Evolutionary conservation across 1,140 invertebrate species (phyloP), one percentile per base, ranked within the genome.

Genomic region (Brachionus sp.): DNA sequence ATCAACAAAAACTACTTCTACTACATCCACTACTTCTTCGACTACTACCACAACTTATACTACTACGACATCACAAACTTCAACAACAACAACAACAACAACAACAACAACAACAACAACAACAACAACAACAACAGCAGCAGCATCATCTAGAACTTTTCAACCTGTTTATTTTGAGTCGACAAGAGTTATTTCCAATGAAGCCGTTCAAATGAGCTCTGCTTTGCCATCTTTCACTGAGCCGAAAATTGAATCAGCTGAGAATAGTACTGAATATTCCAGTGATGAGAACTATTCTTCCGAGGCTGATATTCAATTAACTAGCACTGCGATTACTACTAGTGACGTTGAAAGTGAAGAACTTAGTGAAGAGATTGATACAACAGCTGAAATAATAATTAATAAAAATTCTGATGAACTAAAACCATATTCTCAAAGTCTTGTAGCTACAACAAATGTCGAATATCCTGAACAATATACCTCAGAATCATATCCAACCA

Each of bases 361-460:
- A 12, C 12, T 37, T 12, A 37, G 33, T 25, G 66, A 70, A 39
- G 66, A 70, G 16, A 16, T 70, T 1, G 66, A 70, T 7, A 70
- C 66, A 19, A 70, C 66, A 39, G 66, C 66, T 23, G 66, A 70
- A 70, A 70, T 70, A 37, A 70, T 70, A 70, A 37, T 70, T 7
- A 70, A 70, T 9, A 70, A 19, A 70, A 70, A 39, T 70, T 70
- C 66, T 6, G 35, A 70, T 5, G 66, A 70, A 23, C 39, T 70
- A 39, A 70, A 70, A 42, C 35, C 66, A 3, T 37, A 39, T 16
- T 39, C 33, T 16, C 33, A 70, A 39, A 70, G 29, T 37, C 35
- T 70, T 16, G 37, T 37, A 19, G 66, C 66, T 9, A 70, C 66
- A 16, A 70, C 35, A 37, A 57, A 23, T 19, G 50, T 57, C 13